These are phyloP conservation scores for Seriola rivoliana DNA, from an alignment of 2,113 vertebrate genomes.

Conservation along the genomic window DNA sequence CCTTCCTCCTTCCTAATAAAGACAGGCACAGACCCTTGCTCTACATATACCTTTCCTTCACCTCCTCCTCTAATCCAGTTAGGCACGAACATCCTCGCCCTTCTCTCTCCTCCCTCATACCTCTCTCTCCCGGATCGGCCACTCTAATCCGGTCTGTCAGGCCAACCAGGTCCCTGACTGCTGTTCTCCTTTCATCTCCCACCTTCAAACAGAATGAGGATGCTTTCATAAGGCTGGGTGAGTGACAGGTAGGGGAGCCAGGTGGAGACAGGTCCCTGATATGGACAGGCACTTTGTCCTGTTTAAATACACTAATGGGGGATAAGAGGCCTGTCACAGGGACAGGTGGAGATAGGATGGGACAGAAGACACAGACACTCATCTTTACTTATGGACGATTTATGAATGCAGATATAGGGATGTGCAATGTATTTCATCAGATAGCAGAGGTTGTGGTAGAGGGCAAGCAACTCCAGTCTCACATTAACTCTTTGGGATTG, in stretches of 20 bases:
- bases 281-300: slow-evolving; percentile 83
- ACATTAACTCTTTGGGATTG: slow-evolving; percentile 5
- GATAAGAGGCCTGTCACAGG: slow-evolving; percentile 77
- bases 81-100: slow-evolving; percentile 72
- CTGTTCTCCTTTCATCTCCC: slow-evolving; percentile 81
- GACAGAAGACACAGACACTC: slow-evolving; percentile 74
- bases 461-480: slow-evolving; percentile 21
- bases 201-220: slow-evolving; percentile 85
- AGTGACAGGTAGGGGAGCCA: slow-evolving; percentile 78
- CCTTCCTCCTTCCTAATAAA: slow-evolving; percentile 52
- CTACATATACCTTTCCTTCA: slow-evolving; percentile 57
- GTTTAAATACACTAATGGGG: slow-evolving; percentile 83
- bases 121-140: slow-evolving; percentile 27
- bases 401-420: slow-evolving; percentile 39
- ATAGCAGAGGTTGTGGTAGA: slow-evolving; percentile 28
- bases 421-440: slow-evolving; percentile 68
- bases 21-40: slow-evolving; percentile 57
- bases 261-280: slow-evolving; percentile 71
- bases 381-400: slow-evolving; percentile 44
- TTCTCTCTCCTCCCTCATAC: slow-evolving; percentile 30
- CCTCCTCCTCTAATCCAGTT: slow-evolving; percentile 66
- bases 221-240: slow-evolving; percentile 81
- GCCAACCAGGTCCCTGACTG: slow-evolving; percentile 64
- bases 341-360: slow-evolving; percentile 69
- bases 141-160: slow-evolving; percentile 78